Percentiles rank a stretch among this genome's conserved stretches.
Conservation (phyloP, 2,797 vertebrate species). For the Rhodeus uyekii region DNA sequence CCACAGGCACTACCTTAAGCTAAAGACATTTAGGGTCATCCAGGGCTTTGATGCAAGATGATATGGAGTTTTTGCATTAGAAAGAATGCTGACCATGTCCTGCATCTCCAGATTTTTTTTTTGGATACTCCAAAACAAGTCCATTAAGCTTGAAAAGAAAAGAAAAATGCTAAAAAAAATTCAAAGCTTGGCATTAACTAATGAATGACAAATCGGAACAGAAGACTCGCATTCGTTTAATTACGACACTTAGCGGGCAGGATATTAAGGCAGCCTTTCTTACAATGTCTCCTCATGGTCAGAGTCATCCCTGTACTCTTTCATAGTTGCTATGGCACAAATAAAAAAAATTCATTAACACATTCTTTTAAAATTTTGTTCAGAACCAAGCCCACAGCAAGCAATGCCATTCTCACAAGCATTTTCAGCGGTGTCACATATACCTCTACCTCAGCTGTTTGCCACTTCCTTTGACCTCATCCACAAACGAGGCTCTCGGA, state of each 20-base stretch:
- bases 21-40: constrained; percentile 12
- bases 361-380: constrained; percentile 49
- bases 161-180: neutral
- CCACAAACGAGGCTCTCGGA: constrained; percentile 51
- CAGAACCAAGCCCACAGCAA: constrained; percentile 43
- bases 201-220: constrained; percentile 3
- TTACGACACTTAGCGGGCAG: constrained; percentile 18
- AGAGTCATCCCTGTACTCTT: constrained; percentile 48
- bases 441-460: constrained; percentile 50
- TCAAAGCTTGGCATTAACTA: constrained; percentile 8
- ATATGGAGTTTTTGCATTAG: constrained; percentile 59
- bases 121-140: constrained; percentile 5
- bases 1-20: neutral
- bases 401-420: constrained; percentile 45
- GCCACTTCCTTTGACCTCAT: constrained; percentile 52
- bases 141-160: neutral
- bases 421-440: constrained; percentile 47
- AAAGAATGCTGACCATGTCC: constrained; percentile 55
- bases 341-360: constrained; percentile 35
- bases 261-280: constrained; percentile 52
- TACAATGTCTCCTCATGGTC: constrained; percentile 52
- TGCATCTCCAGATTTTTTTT: constrained; percentile 41
- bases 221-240: constrained; percentile 20
- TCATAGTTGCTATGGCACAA: constrained; percentile 49
- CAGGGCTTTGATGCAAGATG: constrained; percentile 51